Base-by-base conservation (phyloP, 1,140 invertebrate species). In the Polypedilum pembai region DNA sequence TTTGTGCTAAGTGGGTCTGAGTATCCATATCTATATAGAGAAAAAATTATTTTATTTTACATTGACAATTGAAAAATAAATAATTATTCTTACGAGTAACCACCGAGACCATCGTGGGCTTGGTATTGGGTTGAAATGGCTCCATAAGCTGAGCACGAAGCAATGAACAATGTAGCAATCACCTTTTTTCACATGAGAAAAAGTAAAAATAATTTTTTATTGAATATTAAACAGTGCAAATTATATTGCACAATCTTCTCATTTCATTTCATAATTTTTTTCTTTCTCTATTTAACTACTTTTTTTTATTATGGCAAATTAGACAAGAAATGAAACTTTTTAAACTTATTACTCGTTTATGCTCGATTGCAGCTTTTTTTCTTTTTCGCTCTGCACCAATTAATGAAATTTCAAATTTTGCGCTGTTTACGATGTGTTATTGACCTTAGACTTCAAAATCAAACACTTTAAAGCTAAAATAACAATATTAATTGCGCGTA, bases 1-100 rank as follows among this genome's bases (percentile, higher is more conserved):
- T 91, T 90, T 75, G 87, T 82, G 76, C 88, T 89, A 56, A 86
- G 84, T 75, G 88, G 88, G 74, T 88, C 88, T 7, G 85, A 80
- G 78, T 91, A 91, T 24, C 88, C 89, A 79, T 90, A 91, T 75
- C 45, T 56, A 84, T 84, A 79, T 86, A 86, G 3, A 15, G 4
- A 15, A 56, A 45, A 45, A 45, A 45, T 45, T 45, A 12, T 3
- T 45, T 45, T 45, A n/a, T n/a, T n/a, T n/a, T n/a, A n/a, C n/a
- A n/a, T n/a, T n/a, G n/a, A n/a, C n/a, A 8, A 45, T 2, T 45
- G 41, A 45, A 45, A 12, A 12, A 45, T n/a, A 33, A 33, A 33
- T 33, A 33, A 33, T 33, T 33, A 3, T 33, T 33, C 45, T 56
- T 56, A 56, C 45, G 80, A 80, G 77, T 86, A 87, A 77, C 87